A percentile compares a stretch with the other conserved stretches of the same genome.
Evolutionary conservation across 53 echinoderm and acorn worm genomes (phyloP).

Genomic region (Hippasteria phrygiana): DNA sequence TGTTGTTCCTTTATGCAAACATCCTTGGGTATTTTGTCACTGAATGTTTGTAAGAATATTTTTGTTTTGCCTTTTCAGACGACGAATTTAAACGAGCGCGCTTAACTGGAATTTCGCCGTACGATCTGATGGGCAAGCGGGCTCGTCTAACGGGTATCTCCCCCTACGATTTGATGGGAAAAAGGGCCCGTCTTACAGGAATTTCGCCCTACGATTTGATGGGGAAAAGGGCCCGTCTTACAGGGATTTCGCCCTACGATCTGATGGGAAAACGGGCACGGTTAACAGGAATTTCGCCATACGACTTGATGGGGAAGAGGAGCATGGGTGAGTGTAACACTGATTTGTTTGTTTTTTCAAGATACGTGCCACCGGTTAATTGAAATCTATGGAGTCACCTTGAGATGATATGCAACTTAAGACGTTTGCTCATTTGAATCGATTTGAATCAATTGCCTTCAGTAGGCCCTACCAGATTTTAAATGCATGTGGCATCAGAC

Average conservation of each 20-base stretch:
- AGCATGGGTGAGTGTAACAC: neutral
- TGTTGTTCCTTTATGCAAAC: neutral
- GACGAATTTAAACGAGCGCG: neutral
- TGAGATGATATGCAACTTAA: too few species aligned
- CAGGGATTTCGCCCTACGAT: conserved; percentile 38
- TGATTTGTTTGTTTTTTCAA: too few species aligned
- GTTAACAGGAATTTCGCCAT: conserved; percentile 8
- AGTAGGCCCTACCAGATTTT: too few species aligned
- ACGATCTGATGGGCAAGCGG: neutral
- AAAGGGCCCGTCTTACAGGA: conserved; percentile 16
- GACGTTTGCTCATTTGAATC: too few species aligned
- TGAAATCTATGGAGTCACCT: too few species aligned
- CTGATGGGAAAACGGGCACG: neutral
- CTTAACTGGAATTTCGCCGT: neutral
- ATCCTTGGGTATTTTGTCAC: neutral
- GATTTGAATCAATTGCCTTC: too few species aligned
- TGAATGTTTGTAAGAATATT: neutral
- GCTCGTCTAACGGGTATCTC: neutral
- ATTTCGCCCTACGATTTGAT: conserved; percentile 22
- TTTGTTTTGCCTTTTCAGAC: neutral
- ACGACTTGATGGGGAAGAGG: conserved; percentile 7
- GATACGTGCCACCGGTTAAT: too few species aligned
- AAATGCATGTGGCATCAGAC: too few species aligned
- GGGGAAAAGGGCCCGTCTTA: conserved; percentile 17
- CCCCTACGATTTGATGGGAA: conserved; percentile 32